phyloP scores from a whole-genome alignment of 2,113 vertebrate genomes.

The Circaetus cinerascens region DNA sequence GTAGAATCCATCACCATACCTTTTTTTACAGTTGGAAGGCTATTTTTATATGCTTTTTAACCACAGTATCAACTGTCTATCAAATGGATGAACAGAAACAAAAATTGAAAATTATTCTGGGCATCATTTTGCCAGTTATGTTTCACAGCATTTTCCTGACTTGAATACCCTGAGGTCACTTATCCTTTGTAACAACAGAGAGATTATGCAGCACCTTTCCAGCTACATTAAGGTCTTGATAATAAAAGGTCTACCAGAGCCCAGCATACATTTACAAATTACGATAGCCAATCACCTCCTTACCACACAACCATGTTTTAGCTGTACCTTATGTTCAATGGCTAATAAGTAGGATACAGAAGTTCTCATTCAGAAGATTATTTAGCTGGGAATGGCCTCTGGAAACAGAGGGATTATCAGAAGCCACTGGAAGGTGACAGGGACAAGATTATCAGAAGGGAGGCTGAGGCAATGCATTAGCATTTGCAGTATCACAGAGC shows the following conservation, averaged over 20 bases:
- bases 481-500: background rate
- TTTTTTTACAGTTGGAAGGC: background rate
- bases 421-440: background rate
- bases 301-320: background rate
- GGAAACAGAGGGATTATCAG: background rate
- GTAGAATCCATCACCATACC: background rate
- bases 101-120: background rate
- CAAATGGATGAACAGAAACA: background rate
- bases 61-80: background rate
- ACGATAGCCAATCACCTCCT: background rate
- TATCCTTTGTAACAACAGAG: background rate
- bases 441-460: background rate
- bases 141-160: conserved; percentile 51
- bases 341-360: background rate
- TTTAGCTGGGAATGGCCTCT: background rate
- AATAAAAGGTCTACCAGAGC: conserved; percentile 30
- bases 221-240: background rate
- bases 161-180: conserved; percentile 33
- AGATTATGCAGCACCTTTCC: background rate
- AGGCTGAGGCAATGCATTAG: background rate
- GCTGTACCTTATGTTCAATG: background rate
- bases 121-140: background rate
- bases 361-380: background rate
- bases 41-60: background rate
- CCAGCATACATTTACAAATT: background rate